Evolutionary conservation across 2,797 vertebrate genomes (phyloP), one percentile per base, ranked within the genome.

Genomic region (Aulostomus chinensis): DNA sequence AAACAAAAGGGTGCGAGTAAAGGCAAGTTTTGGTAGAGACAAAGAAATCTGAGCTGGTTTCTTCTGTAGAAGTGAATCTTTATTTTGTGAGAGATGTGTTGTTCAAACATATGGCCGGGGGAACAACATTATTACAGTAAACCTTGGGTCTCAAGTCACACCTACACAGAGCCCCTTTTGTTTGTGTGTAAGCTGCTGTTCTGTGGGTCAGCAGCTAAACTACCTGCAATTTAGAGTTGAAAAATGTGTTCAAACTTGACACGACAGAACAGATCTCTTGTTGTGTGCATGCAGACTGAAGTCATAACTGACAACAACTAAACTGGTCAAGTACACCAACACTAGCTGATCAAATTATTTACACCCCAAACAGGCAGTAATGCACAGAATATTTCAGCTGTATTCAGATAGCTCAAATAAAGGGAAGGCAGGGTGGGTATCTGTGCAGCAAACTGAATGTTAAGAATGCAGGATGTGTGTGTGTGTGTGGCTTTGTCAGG

Each of bases 81-180:
- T 36, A 59, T 58, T 11, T 56, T 40, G 33, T 42, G 42, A 45
- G 20, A 42, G 2, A 20, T 20, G 9, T 73, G 28, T 16, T 52
- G 22, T 37, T 54, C 12, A 35, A 60, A 61, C 66, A 59, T 48
- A 58, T 33, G 61, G 33, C n/a, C 17, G 38, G 12, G 16, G 30
- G 59, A 41, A 80, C 47, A 61, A 72, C 61, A 43, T 47, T 24
- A 40, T 40, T 55, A 61, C 11, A 57, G 51, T 48, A 35, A 52
- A 70, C 25, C 46, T 47, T 29, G 30, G 37, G 61, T 65, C 50
- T 75, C 46, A 52, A 45, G 33, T 31, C 30, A 67, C 56, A 52
- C 59, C 58, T 36, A 68, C 56, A 67, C 54, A 52, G 12, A 21
- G 24, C 26, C 48, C n/a, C n/a, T 24, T 63, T 51, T 28, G 9